phyloP scores from a whole-genome alignment of 1,140 invertebrate genomes.

The Trinorchestia longiramus region DNA sequence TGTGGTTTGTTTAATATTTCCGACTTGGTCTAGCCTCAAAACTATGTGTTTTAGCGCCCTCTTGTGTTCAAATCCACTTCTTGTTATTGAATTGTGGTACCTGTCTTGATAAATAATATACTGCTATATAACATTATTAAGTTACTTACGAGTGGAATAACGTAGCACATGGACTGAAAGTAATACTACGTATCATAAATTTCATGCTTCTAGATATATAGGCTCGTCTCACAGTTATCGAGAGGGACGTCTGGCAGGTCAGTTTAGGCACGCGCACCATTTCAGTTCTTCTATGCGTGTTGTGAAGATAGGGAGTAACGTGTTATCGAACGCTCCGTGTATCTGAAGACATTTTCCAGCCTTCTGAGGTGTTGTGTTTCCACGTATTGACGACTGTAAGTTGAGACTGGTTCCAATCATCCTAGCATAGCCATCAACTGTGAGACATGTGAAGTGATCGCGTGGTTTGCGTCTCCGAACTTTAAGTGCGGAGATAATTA shows the following conservation, averaged over 20 bases:
- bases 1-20: not conserved
- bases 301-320: not conserved
- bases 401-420: not conserved
- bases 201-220: not conserved
- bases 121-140: not conserved
- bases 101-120: not conserved
- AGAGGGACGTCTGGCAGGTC: not conserved
- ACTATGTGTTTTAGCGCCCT: not conserved
- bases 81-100: not conserved
- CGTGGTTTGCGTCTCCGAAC: not conserved
- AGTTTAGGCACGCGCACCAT: not conserved
- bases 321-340: not conserved
- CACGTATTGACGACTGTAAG: not conserved
- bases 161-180: not conserved
- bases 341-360: not conserved
- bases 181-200: not conserved
- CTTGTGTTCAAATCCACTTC: not conserved
- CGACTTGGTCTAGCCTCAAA: not conserved
- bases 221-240: not conserved
- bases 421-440: not conserved
- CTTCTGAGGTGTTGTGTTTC: not conserved
- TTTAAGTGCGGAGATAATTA: not conserved
- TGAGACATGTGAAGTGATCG: slow-evolving; percentile 6
- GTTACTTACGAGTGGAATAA: not conserved
- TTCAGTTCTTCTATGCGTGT: not conserved